Base-by-base conservation (phyloP, 2,113 vertebrate species). In the Sigmodon hispidus region DNA sequence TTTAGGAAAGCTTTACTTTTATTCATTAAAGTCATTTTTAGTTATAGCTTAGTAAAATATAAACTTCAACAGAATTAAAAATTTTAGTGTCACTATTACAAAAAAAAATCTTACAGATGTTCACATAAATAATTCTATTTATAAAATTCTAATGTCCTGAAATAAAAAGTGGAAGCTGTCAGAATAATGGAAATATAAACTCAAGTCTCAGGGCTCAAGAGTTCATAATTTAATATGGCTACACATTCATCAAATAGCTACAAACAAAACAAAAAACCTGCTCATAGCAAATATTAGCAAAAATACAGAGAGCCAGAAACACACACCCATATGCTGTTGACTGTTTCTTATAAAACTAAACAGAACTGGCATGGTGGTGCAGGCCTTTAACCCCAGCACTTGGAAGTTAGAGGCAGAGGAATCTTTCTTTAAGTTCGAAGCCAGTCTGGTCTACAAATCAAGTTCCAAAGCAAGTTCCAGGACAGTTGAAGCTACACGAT, bases 21-120 rank as follows among this genome's bases (percentile, higher is more conserved):
- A 88, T 45, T 29, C 89, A 86, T 29, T 67, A 90, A 95, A 91
- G 93, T 89, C 77, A 69, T 34, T 93, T 89, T 94, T 96, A 67
- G 43, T 81, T 94, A 72, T 22, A 59, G 31, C 26, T 16, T 0
- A 79, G 16, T 52, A 79, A 89, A 94, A 92, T 48, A 65, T 45
- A 69, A 95, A 93, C 63, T 12, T 43, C 4, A 40, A 76, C 7
- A 91, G n/a, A 96, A 89, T 79, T 95, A 69, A 90, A 70, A 95
- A 77, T 63, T 87, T 79, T 80, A 97, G 88, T 59, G 90, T 83
- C 31, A 90, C 40, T 70, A 80, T 84, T 59, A 95, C 63, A 91
- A 80, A 96, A 89, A 50, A 83, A 50, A 21, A 75, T 4, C 22
- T n/a, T 94, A 89, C 11, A 91, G 6, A 31, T 59, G n/a, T 4